Conservation (phyloP, 2,797 vertebrate species). For the Natrix natrix region DNA sequence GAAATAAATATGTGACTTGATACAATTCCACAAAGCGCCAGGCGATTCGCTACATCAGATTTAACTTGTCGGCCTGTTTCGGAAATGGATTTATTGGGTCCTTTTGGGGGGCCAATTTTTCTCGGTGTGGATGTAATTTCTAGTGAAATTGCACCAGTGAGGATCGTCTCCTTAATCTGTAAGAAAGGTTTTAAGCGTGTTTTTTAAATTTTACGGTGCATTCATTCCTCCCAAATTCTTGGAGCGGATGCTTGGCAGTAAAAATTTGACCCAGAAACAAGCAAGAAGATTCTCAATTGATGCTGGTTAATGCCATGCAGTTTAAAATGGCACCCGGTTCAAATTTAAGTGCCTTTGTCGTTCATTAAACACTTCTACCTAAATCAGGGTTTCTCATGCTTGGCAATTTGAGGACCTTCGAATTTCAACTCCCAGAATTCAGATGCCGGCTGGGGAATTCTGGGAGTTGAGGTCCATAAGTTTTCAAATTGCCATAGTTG, state of each 20-base stretch:
- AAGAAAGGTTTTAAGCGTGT: slow-evolving; percentile 47
- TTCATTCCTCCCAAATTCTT: slow-evolving; percentile 35
- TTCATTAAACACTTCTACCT: not conserved
- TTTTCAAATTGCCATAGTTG: too few species aligned
- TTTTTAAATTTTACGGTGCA: slow-evolving; percentile 58
- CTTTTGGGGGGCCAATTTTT: too few species aligned
- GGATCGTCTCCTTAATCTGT: slow-evolving; percentile 31
- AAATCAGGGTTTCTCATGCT: not conserved
- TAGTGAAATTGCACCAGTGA: not conserved
- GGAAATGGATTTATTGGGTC: not conserved
- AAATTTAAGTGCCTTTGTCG: not conserved
- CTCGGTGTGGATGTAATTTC: not conserved
- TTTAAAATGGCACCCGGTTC: slow-evolving; percentile 2
- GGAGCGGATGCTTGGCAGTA: slow-evolving; percentile 40
- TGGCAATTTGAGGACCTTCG: not conserved
- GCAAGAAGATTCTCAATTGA: not conserved
- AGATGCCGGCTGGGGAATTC: not conserved
- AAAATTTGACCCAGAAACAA: slow-evolving; percentile 37
- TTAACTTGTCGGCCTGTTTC: not conserved
- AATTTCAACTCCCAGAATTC: not conserved
- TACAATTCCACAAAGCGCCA: slow-evolving; percentile 8
- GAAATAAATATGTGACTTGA: not conserved
- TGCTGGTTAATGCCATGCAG: slow-evolving; percentile 33
- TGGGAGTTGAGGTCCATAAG: not conserved
- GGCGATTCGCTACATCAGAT: not conserved